Evolutionary conservation across 2,888 invertebrate species (phyloP).

Genomic region (Leptinotarsa peninsularis): DNA sequence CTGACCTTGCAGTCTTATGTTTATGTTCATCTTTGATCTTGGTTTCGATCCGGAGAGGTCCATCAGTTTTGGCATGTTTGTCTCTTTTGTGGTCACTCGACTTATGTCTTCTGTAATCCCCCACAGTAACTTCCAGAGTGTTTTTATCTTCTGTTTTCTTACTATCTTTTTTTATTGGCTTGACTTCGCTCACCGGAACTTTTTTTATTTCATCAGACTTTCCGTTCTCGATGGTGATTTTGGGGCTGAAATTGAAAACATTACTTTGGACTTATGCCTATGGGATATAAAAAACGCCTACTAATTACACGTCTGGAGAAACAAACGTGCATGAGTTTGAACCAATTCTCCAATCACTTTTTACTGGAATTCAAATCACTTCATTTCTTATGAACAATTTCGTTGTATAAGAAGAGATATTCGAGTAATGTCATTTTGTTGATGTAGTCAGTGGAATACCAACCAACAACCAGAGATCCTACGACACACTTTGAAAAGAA

Average conservation of each 20-base stretch:
- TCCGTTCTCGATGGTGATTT: conserved; percentile 65
- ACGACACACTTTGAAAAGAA: too few species aligned
- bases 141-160: conserved; percentile 55
- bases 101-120: conserved; percentile 56
- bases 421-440: too few species aligned
- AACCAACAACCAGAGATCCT: too few species aligned
- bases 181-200: conserved; percentile 56
- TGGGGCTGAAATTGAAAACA: conserved; percentile 57
- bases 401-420: too few species aligned
- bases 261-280: conserved; percentile 3
- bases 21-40: conserved; percentile 26
- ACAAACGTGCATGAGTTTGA: neutral
- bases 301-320: neutral
- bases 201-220: conserved; percentile 54
- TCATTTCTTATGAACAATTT: too few species aligned
- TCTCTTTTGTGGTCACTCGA: conserved; percentile 48
- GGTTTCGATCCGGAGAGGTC: conserved; percentile 21
- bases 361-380: neutral
- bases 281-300: neutral
- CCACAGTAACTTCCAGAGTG: conserved; percentile 58
- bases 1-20: conserved; percentile 21
- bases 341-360: neutral
- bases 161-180: conserved; percentile 61
- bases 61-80: conserved; percentile 32
- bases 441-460: too few species aligned